Evolutionary conservation across 1,140 invertebrate species (phyloP).

Genomic region (Caerostris darwini): DNA sequence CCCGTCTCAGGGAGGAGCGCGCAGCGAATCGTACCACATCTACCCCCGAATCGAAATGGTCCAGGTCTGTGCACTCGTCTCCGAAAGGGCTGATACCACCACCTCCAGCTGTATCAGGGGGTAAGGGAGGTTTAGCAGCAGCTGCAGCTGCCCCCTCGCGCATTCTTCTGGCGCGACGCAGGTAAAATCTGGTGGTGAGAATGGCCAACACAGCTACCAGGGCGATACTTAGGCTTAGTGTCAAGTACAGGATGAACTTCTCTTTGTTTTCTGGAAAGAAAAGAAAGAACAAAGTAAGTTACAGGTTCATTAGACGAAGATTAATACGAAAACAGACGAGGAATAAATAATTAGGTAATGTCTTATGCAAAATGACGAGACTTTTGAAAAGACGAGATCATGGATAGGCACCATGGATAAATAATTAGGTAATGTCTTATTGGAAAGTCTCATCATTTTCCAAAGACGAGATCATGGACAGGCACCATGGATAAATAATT

Average conservation of each 20-base stretch:
- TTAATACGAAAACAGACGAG: too few relatives aligned
- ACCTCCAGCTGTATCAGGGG: neutral
- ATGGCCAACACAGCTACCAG: slow-evolving; percentile 87
- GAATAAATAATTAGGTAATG: too few relatives aligned
- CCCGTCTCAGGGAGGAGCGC: slow-evolving; percentile 76
- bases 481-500: too few relatives aligned
- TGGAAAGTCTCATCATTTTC: too few relatives aligned
- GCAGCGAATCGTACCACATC: slow-evolving; percentile 79
- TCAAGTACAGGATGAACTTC: slow-evolving; percentile 89
- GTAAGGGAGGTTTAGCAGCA: neutral
- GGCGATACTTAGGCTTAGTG: slow-evolving; percentile 87
- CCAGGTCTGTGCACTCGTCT: slow-evolving; percentile 69
- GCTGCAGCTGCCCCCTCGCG: slow-evolving; percentile 84
- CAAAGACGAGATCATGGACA: too few relatives aligned
- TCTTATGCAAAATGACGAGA: too few relatives aligned
- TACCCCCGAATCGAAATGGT: slow-evolving; percentile 63
- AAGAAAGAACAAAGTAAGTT: neutral
- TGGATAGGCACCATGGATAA: too few relatives aligned
- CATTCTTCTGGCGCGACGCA: slow-evolving; percentile 83
- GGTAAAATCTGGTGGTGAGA: slow-evolving; percentile 86
- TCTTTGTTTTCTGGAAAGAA: slow-evolving; percentile 88
- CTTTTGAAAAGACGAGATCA: too few relatives aligned
- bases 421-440: too few relatives aligned
- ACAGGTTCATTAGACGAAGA: too few relatives aligned
- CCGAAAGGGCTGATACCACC: slow-evolving; percentile 73